These are phyloP conservation scores for Elaphurus davidianus DNA, from an alignment of 2,113 vertebrate species.

Conservation along the genomic window DNA sequence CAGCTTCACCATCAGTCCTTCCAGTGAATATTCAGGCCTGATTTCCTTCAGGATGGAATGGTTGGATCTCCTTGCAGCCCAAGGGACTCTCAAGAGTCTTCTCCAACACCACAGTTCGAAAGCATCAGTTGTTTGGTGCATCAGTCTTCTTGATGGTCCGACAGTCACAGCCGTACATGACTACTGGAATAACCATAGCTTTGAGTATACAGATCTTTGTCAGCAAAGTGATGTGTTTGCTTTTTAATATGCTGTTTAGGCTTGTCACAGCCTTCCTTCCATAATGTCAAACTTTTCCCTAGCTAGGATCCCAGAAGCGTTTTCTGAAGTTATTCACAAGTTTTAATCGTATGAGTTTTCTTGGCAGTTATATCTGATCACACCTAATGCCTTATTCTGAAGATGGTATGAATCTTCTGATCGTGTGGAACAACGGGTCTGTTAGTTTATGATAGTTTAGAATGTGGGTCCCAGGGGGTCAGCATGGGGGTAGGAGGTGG, in stretches of 20 bases:
- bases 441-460: not conserved
- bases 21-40: fast-evolving
- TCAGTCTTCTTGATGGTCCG: fast-evolving
- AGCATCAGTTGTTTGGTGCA: fast-evolving
- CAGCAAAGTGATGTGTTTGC: not conserved
- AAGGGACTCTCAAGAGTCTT: not conserved
- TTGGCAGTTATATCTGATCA: not conserved
- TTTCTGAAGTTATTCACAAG: not conserved
- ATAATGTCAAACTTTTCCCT: not conserved
- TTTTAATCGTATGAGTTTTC: not conserved
- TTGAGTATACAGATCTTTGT: not conserved
- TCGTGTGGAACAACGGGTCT: not conserved
- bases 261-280: not conserved
- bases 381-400: not conserved
- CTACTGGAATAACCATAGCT: fast-evolving
- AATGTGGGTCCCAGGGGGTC: not conserved
- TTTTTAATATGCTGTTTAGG: not conserved
- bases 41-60: fast-evolving
- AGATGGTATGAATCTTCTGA: not conserved
- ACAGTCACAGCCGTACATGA: not conserved
- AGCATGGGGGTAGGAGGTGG: fast-evolving
- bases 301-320: not conserved
- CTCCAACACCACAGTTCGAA: fast-evolving
- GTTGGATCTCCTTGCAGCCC: not conserved
- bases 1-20: not conserved